phyloP scores from a whole-genome alignment of 2,113 vertebrate species.

The Rhombomys opimus region DNA sequence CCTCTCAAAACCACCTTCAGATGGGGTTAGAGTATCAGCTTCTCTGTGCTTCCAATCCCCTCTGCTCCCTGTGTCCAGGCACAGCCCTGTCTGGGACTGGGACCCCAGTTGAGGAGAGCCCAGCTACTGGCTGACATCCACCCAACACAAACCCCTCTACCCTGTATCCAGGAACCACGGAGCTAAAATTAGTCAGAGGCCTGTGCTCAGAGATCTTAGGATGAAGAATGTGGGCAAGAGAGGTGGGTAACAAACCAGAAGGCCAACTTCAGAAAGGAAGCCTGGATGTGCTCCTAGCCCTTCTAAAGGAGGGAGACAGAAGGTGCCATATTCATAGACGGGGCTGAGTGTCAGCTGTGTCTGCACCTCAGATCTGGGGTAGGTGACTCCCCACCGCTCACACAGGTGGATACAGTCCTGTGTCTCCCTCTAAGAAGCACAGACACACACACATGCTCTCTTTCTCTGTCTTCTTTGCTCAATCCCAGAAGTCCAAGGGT shows the following conservation, averaged over 20 bases:
- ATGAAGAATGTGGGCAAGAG: neutral
- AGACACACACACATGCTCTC: neutral
- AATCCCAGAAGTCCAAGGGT: neutral
- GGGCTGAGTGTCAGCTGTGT: neutral
- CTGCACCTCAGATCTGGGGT: neutral
- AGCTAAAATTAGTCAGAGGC: constrained; percentile 43
- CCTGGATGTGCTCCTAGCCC: neutral
- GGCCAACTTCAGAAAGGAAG: constrained; percentile 1
- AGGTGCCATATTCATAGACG: neutral
- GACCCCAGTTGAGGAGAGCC: neutral
- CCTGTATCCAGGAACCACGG: neutral
- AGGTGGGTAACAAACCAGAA: neutral
- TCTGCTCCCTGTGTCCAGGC: neutral
- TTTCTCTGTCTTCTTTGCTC: neutral
- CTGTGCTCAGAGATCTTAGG: neutral
- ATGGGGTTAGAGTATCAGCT: neutral
- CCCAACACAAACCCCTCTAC: neutral
- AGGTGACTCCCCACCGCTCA: neutral
- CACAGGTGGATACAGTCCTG: neutral
- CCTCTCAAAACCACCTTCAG: neutral
- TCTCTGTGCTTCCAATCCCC: neutral
- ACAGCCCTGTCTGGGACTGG: neutral
- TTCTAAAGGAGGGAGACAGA: neutral
- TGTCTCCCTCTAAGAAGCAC: neutral
- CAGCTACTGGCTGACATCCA: neutral